These are phyloP conservation scores for Sphecodes monilicornis DNA, from an alignment of 2,888 invertebrate genomes.

Conservation along the genomic window DNA sequence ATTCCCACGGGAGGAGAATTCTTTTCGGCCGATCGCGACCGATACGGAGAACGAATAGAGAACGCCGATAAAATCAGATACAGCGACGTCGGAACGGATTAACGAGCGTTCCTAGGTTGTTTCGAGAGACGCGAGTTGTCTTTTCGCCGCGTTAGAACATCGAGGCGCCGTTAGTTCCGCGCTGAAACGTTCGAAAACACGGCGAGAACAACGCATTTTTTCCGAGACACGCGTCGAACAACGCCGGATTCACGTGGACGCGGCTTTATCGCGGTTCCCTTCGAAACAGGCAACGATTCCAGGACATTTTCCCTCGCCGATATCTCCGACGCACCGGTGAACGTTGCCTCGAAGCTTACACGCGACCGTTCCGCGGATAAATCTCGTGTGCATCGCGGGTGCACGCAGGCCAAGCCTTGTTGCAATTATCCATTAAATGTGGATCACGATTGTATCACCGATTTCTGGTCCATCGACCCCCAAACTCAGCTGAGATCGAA, in stretches of 20 bases:
- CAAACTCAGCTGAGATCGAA: too few relatives aligned
- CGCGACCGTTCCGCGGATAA: slow-evolving; percentile 1
- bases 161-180: slow-evolving; percentile 51
- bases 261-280: slow-evolving; percentile 36
- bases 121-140: slow-evolving; percentile 27
- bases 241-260: not conserved
- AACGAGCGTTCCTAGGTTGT: slow-evolving; percentile 42
- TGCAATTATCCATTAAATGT: not conserved
- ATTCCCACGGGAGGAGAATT: not conserved
- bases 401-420: not conserved
- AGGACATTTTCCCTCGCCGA: slow-evolving; percentile 44
- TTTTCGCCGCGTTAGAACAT: slow-evolving; percentile 28
- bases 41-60: not conserved
- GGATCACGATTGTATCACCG: too few relatives aligned
- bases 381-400: not conserved
- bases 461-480: too few relatives aligned
- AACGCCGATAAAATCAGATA: slow-evolving; percentile 1
- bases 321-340: slow-evolving; percentile 31
- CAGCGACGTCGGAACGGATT: slow-evolving; percentile 27
- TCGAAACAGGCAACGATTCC: slow-evolving; percentile 20
- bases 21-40: not conserved
- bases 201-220: not conserved
- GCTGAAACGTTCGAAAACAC: slow-evolving; percentile 24
- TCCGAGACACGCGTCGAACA: slow-evolving; percentile 22
- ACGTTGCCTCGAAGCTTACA: slow-evolving; percentile 12